These are phyloP conservation scores for Brachionus paranguensis DNA, from an alignment of 1,140 invertebrate genomes.

Conservation along the genomic window DNA sequence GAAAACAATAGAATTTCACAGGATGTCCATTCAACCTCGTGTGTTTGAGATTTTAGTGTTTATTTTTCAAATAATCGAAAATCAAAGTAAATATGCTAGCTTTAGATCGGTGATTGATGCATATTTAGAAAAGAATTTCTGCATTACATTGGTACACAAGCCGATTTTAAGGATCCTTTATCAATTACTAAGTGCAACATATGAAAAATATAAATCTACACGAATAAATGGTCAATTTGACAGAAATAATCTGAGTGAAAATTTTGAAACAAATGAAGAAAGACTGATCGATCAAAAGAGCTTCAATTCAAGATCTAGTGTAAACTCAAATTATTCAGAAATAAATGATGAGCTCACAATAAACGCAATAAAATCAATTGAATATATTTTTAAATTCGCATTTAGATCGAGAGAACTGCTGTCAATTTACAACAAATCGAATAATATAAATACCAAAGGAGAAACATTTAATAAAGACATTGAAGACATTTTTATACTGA, in stretches of 20 bases:
- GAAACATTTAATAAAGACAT: conserved; percentile 13
- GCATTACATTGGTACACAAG: conserved; percentile 3
- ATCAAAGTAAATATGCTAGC: conserved; percentile 36
- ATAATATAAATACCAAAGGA: neutral
- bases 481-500: neutral
- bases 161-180: conserved; percentile 14
- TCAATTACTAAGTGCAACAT: neutral
- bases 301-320: neutral
- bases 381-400: conserved; percentile 35
- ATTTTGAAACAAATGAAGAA: neutral
- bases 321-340: neutral
- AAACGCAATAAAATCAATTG: conserved; percentile 36
- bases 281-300: neutral
- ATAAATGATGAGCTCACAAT: neutral
- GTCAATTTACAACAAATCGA: conserved; percentile 7
- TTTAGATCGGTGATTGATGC: conserved; percentile 27
- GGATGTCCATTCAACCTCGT: neutral
- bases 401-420: conserved; percentile 29
- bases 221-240: neutral
- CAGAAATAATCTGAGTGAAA: neutral
- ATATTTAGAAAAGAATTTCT: conserved; percentile 34
- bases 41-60: conserved; percentile 36
- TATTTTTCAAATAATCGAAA: conserved; percentile 39
- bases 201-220: conserved; percentile 6
- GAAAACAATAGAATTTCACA: neutral